Evolutionary conservation across 2,888 invertebrate genomes (phyloP).

Genomic region (Euzophera pinguis): DNA sequence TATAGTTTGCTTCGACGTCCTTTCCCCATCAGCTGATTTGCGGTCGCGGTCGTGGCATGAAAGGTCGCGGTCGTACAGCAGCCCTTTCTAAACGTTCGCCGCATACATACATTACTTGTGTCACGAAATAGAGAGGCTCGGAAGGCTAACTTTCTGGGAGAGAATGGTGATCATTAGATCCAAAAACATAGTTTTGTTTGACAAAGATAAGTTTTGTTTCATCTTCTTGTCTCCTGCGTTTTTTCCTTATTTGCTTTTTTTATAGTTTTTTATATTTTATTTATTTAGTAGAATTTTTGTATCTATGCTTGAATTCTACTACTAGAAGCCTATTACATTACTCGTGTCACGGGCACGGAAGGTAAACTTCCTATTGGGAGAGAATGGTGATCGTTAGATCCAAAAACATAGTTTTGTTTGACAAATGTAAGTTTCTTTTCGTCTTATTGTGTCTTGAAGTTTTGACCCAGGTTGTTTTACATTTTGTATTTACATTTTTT

Average conservation of each 20-base stretch:
- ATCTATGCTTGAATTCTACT: too few species aligned
- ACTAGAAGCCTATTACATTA: too few species aligned
- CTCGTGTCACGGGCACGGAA: background rate
- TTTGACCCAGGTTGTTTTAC: too few species aligned
- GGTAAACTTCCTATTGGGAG: background rate
- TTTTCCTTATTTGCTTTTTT: too few species aligned
- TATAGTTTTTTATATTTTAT: too few species aligned
- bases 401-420: background rate
- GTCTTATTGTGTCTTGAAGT: too few species aligned
- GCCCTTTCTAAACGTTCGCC: constrained; percentile 42
- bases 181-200: background rate
- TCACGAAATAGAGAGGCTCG: background rate
- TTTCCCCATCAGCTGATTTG: constrained; percentile 41
- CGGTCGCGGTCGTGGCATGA: constrained; percentile 23
- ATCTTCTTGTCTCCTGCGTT: too few species aligned
- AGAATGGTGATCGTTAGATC: background rate
- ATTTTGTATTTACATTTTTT: too few species aligned
- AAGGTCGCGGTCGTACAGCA: constrained; percentile 41
- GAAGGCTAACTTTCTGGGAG: background rate
- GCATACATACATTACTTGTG: background rate
- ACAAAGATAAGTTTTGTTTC: too few species aligned
- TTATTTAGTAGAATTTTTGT: too few species aligned
- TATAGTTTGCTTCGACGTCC: constrained; percentile 27
- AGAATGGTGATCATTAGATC: background rate
- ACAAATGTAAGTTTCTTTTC: too few species aligned